These are phyloP conservation scores for Anthophora plumipes DNA, from an alignment of 2,888 invertebrate species.

Conservation along the genomic window DNA sequence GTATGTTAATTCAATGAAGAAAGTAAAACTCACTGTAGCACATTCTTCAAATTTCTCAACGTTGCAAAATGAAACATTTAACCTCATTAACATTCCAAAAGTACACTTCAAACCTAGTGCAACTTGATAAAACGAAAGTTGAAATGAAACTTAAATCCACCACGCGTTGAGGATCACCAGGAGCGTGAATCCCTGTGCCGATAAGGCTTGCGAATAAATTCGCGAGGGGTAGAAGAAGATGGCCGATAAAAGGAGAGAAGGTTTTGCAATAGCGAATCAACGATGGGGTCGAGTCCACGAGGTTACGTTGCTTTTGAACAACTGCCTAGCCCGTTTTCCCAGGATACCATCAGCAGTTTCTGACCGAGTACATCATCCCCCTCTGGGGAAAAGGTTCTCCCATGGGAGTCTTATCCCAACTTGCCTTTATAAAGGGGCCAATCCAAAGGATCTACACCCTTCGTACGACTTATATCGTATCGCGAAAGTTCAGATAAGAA, in stretches of 20 bases:
- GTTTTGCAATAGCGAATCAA: conserved; percentile 10
- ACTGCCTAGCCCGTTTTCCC: conserved; percentile 67
- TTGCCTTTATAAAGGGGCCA: conserved; percentile 72
- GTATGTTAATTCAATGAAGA: too few relatives aligned
- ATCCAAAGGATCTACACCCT: conserved; percentile 61
- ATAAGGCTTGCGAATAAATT: conserved; percentile 42
- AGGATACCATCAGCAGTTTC: conserved; percentile 76
- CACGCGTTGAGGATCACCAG: background rate
- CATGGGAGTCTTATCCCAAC: conserved; percentile 76
- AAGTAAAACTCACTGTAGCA: too few relatives aligned
- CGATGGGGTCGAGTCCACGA: conserved; percentile 17
- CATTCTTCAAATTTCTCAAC: too few relatives aligned
- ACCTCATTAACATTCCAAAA: background rate
- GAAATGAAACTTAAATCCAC: background rate
- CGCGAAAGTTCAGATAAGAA: conserved; percentile 63
- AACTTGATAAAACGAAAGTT: background rate
- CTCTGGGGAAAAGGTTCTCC: conserved; percentile 61
- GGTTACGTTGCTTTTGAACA: conserved; percentile 58
- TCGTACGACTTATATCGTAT: conserved; percentile 53
- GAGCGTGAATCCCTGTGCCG: conserved; percentile 11
- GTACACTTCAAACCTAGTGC: background rate
- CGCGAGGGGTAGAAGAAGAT: background rate
- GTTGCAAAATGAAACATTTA: too few relatives aligned
- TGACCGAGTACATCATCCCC: conserved; percentile 76
- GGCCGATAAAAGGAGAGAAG: conserved; percentile 16